A percentile compares a stretch with the other conserved stretches of the same genome.
Conservation (phyloP, 2,797 vertebrate species). For the Neomorphus geoffroyi region DNA sequence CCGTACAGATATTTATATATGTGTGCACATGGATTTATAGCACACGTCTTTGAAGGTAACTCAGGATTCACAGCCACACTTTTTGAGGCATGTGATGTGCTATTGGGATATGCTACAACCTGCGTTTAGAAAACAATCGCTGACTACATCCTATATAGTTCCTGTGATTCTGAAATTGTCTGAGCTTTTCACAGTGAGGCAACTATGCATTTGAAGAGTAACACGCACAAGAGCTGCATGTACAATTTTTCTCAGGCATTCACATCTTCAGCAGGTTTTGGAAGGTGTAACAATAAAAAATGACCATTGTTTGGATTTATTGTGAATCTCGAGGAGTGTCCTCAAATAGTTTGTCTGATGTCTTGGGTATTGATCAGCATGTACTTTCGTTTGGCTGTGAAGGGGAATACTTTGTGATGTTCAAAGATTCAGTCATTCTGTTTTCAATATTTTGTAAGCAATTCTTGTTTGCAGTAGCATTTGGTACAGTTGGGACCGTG, state of each 20-base stretch:
- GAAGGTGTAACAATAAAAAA: not conserved
- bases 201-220: not conserved
- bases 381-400: not conserved
- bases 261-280: not conserved
- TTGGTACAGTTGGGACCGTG: not conserved
- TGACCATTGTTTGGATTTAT: not conserved
- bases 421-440: not conserved
- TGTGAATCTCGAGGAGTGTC: not conserved
- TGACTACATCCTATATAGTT: not conserved
- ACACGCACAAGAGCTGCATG: not conserved
- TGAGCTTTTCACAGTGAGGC: not conserved
- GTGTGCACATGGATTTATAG: not conserved
- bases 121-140: not conserved
- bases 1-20: not conserved
- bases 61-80: not conserved
- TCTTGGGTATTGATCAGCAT: not conserved
- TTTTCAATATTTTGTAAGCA: not conserved
- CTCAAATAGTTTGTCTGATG: not conserved
- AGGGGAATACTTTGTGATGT: not conserved
- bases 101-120: not conserved
- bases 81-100: not conserved
- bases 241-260: not conserved
- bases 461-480: not conserved
- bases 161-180: not conserved
- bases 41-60: not conserved